Percentiles rank a stretch among this genome's conserved stretches.
Conservation (phyloP, 92 coral and sea anemone species). For the Scolanthus callimorphus region DNA sequence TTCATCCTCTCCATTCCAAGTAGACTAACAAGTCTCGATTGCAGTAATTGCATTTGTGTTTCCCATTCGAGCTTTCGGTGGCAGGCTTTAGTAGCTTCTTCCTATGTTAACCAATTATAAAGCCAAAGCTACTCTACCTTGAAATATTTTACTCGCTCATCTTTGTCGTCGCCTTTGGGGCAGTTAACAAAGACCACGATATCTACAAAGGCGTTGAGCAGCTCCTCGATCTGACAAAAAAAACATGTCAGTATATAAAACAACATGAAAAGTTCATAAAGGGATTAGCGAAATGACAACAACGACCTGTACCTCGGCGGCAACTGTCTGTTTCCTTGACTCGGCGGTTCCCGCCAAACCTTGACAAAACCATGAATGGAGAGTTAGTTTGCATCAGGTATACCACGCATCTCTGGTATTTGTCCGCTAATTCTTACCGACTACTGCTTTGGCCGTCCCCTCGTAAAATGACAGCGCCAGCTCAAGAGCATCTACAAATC, state of each 20-base stretch:
- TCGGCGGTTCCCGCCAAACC: conserved; percentile 78
- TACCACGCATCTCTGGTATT: no score
- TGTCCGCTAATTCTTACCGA: conserved; percentile 49
- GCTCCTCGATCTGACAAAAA: conserved; percentile 60
- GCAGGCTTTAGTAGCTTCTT: no score
- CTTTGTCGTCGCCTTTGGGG: conserved; percentile 45
- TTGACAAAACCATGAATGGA: no score
- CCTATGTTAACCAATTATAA: no score
- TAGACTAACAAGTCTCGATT: no score
- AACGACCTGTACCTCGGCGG: conserved; percentile 55
- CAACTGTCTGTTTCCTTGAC: conserved; percentile 54
- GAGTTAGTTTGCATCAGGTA: no score
- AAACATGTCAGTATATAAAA: background rate
- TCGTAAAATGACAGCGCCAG: conserved; percentile 85
- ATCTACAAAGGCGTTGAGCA: conserved; percentile 61
- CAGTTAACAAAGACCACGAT: conserved; percentile 66
- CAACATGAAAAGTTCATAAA: background rate
- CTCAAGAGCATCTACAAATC: conserved; percentile 78
- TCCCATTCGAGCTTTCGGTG: no score
- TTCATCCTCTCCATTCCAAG: no score
- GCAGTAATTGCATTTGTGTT: no score
- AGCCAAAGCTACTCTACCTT: conserved; percentile 51
- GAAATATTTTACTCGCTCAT: conserved; percentile 56
- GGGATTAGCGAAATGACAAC: background rate
- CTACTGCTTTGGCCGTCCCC: conserved; percentile 85